These are phyloP conservation scores for Drosophila suboccidentalis DNA, from an alignment of 2,888 invertebrate species.

Conservation along the genomic window DNA sequence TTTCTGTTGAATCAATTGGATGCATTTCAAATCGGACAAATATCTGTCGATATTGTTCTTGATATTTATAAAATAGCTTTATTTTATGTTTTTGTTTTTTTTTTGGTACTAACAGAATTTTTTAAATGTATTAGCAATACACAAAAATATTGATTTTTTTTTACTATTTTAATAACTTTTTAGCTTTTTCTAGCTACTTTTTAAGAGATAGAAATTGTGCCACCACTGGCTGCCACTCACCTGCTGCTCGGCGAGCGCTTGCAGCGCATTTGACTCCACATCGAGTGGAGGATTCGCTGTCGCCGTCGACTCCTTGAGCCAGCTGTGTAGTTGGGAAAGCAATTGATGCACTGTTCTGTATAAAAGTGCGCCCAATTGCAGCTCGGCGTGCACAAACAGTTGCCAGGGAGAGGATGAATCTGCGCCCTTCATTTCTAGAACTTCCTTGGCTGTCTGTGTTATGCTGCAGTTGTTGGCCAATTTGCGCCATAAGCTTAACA, in stretches of 20 bases:
- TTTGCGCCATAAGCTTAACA: slow-evolving; percentile 94
- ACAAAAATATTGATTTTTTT: no score
- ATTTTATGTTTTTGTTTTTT: no score
- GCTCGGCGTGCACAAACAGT: slow-evolving; percentile 82
- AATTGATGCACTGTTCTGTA: slow-evolving; percentile 83
- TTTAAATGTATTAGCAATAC: no score
- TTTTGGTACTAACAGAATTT: no score
- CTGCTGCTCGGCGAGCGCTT: slow-evolving; percentile 80
- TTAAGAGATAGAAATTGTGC: neutral
- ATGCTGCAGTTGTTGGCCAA: slow-evolving; percentile 86
- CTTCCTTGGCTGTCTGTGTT: slow-evolving; percentile 66
- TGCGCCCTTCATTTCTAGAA: neutral
- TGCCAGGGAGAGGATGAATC: slow-evolving; percentile 75
- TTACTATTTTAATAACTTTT: neutral
- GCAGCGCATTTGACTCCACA: slow-evolving; percentile 66
- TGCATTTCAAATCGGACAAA: no score
- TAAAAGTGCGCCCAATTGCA: slow-evolving; percentile 78
- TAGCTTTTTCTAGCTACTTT: neutral
- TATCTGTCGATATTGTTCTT: no score
- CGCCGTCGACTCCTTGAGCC: slow-evolving; percentile 69
- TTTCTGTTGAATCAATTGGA: no score
- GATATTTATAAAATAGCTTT: no score
- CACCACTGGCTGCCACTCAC: slow-evolving; percentile 44
- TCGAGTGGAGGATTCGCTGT: slow-evolving; percentile 33
- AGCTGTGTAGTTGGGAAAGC: slow-evolving; percentile 77